Percentiles rank a stretch among this genome's conserved stretches.
phyloP scores from a whole-genome alignment of 1,140 invertebrate species.

The Mactra quadrangularis region DNA sequence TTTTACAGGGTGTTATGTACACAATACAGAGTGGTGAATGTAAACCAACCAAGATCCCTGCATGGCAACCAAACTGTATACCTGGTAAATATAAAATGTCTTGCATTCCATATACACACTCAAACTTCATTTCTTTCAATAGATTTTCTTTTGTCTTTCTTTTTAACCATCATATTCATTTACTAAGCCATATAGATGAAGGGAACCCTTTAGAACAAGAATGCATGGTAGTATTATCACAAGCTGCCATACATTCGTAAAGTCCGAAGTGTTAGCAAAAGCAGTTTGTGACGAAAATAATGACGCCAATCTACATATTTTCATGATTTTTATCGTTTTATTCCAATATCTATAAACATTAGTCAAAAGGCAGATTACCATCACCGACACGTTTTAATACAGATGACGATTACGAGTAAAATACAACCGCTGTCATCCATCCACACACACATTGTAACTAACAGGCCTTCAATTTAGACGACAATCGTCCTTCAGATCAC shows the following conservation, averaged over 20 bases:
- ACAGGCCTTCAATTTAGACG: too few relatives aligned
- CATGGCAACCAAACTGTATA: slow-evolving; percentile 46
- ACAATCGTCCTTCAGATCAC: too few relatives aligned
- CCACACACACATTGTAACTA: too few relatives aligned
- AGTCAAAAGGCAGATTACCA: too few relatives aligned
- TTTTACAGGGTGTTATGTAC: slow-evolving; percentile 44
- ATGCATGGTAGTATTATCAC: background rate
- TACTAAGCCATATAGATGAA: background rate
- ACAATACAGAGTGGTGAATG: slow-evolving; percentile 46
- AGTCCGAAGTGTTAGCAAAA: too few relatives aligned
- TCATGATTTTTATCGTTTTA: too few relatives aligned
- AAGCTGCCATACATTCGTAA: background rate
- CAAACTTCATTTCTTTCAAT: background rate
- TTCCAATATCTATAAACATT: too few relatives aligned
- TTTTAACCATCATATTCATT: background rate
- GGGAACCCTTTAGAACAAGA: background rate
- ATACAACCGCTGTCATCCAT: too few relatives aligned
- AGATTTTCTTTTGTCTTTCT: background rate
- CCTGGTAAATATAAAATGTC: slow-evolving; percentile 21
- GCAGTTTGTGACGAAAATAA: too few relatives aligned
- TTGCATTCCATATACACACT: background rate
- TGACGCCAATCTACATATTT: too few relatives aligned
- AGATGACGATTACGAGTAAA: too few relatives aligned
- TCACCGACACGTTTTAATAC: too few relatives aligned
- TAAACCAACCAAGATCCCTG: slow-evolving; percentile 7